Evolutionary conservation across 2,797 vertebrate genomes (phyloP).

Genomic region (Ambastaia sidthimunki): DNA sequence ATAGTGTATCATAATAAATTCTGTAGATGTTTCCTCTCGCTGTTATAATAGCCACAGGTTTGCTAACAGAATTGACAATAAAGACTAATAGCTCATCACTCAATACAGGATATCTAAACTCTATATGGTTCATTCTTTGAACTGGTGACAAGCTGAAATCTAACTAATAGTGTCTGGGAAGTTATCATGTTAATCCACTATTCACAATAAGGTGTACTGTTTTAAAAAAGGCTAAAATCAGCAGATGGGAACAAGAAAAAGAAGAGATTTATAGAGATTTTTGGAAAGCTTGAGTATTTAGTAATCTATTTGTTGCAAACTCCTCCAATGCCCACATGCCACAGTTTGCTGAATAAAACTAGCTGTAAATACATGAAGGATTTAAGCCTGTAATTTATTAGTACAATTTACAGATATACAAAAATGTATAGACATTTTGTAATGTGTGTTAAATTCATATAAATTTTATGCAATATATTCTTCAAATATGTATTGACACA

Average conservation of each 20-base stretch:
- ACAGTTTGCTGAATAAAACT: too few relatives aligned
- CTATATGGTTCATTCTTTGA: neutral
- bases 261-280: neutral
- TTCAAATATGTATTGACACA: too few relatives aligned
- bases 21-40: neutral
- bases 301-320: too few relatives aligned
- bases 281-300: too few relatives aligned
- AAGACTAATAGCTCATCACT: constrained; percentile 14
- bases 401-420: too few relatives aligned
- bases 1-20: neutral
- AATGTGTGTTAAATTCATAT: too few relatives aligned
- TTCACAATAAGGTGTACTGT: neutral
- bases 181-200: neutral
- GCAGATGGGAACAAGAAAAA: neutral
- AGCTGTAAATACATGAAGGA: too few relatives aligned
- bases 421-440: too few relatives aligned
- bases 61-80: neutral
- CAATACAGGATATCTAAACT: neutral
- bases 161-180: neutral
- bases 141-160: neutral
- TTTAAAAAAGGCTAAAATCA: neutral
- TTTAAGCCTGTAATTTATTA: too few relatives aligned
- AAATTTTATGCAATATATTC: too few relatives aligned
- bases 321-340: too few relatives aligned
- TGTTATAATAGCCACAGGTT: constrained; percentile 10